phyloP scores from a whole-genome alignment of 2,797 vertebrate species.

The Galago senegalensis region DNA sequence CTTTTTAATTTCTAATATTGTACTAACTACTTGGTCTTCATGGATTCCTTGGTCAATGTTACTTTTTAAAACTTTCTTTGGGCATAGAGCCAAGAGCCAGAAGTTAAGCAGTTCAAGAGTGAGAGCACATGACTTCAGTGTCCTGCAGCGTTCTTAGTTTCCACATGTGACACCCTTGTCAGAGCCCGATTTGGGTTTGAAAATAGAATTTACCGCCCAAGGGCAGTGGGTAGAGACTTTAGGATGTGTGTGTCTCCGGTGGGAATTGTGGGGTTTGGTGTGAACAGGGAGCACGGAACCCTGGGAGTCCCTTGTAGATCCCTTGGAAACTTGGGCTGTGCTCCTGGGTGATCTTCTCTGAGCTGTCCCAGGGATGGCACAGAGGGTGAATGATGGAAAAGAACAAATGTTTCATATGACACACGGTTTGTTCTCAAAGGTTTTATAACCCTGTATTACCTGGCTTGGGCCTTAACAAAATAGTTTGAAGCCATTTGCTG shows the following conservation, averaged over 20 bases:
- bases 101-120: neutral
- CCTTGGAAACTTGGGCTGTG: neutral
- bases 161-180: neutral
- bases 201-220: neutral
- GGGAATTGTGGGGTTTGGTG: neutral
- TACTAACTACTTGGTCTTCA: neutral
- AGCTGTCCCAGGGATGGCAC: neutral
- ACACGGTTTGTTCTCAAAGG: neutral
- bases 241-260: neutral
- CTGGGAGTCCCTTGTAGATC: neutral
- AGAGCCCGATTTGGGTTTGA: neutral
- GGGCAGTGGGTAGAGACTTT: neutral
- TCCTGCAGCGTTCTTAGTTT: neutral
- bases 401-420: neutral
- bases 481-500: neutral
- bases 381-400: fast-evolving
- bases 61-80: conserved; percentile 11
- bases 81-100: neutral
- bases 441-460: neutral
- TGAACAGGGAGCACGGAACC: neutral
- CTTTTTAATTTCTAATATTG: conserved; percentile 37
- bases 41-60: neutral
- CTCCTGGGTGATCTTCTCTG: neutral
- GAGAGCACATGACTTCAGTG: neutral
- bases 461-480: neutral